These are phyloP conservation scores for Spizella passerina DNA, from an alignment of 2,797 vertebrate genomes.

Conservation along the genomic window DNA sequence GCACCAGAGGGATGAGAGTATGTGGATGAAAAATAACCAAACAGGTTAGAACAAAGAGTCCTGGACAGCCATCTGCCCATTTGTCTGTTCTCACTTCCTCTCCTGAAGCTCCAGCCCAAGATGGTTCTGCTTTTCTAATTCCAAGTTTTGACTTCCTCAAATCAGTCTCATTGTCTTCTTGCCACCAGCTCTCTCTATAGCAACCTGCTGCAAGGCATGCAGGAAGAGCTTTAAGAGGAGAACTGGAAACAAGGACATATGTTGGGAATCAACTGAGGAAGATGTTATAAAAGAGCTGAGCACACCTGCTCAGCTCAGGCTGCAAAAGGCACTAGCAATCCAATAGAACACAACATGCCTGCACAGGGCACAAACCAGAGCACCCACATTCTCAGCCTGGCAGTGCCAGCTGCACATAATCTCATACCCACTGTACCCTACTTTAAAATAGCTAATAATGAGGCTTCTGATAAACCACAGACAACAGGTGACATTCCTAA, in stretches of 20 bases:
- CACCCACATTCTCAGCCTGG: neutral
- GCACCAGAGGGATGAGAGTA: neutral
- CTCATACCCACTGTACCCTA: neutral
- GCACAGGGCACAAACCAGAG: neutral
- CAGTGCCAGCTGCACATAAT: neutral
- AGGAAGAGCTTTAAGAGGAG: neutral
- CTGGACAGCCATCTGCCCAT: neutral
- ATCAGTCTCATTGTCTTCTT: neutral
- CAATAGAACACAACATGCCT: neutral
- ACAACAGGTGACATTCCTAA: neutral
- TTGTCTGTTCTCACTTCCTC: slow-evolving; percentile 33
- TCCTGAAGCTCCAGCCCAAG: neutral
- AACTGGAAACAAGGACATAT: neutral
- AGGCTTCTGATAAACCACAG: neutral
- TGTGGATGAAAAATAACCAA: neutral
- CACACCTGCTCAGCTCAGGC: neutral
- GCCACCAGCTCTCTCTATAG: neutral
- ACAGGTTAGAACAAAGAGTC: neutral
- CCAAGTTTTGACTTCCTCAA: neutral
- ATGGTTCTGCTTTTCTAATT: neutral
- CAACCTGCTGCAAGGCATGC: neutral
- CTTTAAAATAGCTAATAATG: neutral
- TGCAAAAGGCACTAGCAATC: neutral
- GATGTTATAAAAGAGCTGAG: neutral
- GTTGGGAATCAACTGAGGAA: neutral